phyloP scores from a whole-genome alignment of 2,113 vertebrate genomes.

The Engraulis encrasicolus region DNA sequence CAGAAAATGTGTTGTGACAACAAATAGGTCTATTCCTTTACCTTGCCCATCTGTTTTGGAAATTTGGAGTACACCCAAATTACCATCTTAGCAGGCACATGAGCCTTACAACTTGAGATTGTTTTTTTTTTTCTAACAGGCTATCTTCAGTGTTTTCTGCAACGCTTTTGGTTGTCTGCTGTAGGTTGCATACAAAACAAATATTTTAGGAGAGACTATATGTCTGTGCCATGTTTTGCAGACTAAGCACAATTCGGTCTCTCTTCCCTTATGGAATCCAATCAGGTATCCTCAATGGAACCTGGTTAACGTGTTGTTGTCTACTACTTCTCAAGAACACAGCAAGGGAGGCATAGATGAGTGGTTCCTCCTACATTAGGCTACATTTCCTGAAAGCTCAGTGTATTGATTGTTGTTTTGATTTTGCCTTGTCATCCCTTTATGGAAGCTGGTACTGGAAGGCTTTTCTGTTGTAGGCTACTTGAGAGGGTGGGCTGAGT shows the following conservation, averaged over 20 bases:
- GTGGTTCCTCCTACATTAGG: background rate
- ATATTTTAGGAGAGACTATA: background rate
- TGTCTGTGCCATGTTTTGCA: background rate
- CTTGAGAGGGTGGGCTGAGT: conserved; percentile 33
- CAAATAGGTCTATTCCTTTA: no score
- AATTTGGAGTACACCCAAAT: no score
- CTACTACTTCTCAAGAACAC: background rate
- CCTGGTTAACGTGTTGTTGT: background rate
- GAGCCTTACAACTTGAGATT: no score
- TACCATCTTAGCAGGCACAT: no score
- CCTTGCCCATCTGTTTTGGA: no score
- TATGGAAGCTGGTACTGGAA: conserved; percentile 47
- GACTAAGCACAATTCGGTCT: background rate
- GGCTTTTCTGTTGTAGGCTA: background rate
- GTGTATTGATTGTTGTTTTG: conserved; percentile 38
- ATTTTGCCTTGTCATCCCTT: conserved; percentile 57
- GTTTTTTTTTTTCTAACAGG: no score
- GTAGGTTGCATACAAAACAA: no score
- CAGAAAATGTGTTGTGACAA: no score
- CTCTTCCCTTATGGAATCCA: background rate
- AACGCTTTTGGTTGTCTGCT: no score
- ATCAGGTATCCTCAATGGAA: background rate
- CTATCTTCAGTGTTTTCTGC: no score
- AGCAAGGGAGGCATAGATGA: background rate
- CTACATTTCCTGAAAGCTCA: background rate